Conservation (phyloP, 2,113 vertebrate species). For the Festucalex cinctus region DNA sequence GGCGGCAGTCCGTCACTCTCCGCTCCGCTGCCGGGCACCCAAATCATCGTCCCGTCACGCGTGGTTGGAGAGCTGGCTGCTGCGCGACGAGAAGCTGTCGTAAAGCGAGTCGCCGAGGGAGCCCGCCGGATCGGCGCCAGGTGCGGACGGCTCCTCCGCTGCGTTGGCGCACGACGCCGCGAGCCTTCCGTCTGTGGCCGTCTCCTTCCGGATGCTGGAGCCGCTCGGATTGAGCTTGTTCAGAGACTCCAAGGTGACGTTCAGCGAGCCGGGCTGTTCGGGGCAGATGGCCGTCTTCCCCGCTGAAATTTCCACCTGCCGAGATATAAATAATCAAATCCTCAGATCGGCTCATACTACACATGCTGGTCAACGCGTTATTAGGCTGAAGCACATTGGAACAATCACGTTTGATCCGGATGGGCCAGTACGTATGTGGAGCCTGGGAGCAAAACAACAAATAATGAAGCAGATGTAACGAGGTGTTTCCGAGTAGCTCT, state of each 20-base stretch:
- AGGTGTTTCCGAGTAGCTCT: not conserved
- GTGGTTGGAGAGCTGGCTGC: constrained; percentile 82
- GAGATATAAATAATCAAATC: not conserved
- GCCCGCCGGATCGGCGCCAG: constrained; percentile 70
- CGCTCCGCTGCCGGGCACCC: not conserved
- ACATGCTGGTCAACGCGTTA: not conserved
- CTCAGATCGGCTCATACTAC: not conserved
- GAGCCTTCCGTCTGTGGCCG: not conserved
- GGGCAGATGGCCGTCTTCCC: constrained; percentile 64
- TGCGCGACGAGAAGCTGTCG: constrained; percentile 86
- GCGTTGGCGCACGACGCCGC: constrained; percentile 29
- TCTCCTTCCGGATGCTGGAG: constrained; percentile 60
- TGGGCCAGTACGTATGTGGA: constrained; percentile 10
- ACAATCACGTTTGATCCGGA: constrained; percentile 14
- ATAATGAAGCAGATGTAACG: not conserved
- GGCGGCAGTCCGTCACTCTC: constrained; percentile 2
- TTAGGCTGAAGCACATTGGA: not conserved
- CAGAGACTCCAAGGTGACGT: constrained; percentile 81
- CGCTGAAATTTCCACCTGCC: constrained; percentile 78
- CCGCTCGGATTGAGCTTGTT: constrained; percentile 71
- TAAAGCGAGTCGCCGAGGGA: constrained; percentile 87
- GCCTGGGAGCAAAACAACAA: constrained; percentile 19
- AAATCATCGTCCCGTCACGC: constrained; percentile 53
- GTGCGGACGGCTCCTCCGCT: constrained; percentile 64
- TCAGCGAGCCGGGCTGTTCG: constrained; percentile 63